phyloP scores from a whole-genome alignment of 2,113 vertebrate genomes.

The Archilochus colubris region DNA sequence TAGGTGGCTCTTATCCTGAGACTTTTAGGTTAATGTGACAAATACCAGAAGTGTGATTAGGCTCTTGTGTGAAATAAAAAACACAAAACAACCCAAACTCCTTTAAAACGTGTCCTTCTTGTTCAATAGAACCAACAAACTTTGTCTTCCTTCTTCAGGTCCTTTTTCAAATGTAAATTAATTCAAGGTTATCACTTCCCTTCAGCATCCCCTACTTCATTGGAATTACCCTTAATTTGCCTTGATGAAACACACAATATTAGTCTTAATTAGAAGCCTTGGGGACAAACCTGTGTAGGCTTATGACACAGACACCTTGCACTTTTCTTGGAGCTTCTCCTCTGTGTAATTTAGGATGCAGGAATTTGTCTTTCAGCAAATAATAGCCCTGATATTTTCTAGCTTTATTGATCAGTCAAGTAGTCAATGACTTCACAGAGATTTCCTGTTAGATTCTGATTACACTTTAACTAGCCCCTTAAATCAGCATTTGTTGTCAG shows the following conservation, averaged over 20 bases:
- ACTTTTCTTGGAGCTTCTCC: background rate
- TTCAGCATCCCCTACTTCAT: slow-evolving; percentile 8
- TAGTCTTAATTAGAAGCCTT: slow-evolving; percentile 36
- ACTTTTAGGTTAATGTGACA: background rate
- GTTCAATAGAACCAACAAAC: background rate
- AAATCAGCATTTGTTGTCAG: background rate
- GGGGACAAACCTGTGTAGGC: background rate
- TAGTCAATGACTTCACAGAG: background rate
- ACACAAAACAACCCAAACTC: background rate
- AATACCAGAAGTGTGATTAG: background rate
- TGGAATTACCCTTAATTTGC: slow-evolving; percentile 35
- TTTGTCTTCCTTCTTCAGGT: background rate
- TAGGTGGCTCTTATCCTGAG: background rate
- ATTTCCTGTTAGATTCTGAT: background rate
- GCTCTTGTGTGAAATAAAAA: background rate
- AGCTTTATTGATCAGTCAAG: background rate
- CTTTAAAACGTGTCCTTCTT: background rate
- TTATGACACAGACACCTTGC: background rate
- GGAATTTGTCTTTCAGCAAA: slow-evolving; percentile 8
- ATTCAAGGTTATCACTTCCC: slow-evolving; percentile 29
- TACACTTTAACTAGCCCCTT: background rate
- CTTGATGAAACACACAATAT: background rate
- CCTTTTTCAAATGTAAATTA: slow-evolving; percentile 30
- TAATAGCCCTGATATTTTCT: background rate
- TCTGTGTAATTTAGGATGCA: background rate